Conservation (phyloP, 2,113 vertebrate genomes). For the Centropristis striata region DNA sequence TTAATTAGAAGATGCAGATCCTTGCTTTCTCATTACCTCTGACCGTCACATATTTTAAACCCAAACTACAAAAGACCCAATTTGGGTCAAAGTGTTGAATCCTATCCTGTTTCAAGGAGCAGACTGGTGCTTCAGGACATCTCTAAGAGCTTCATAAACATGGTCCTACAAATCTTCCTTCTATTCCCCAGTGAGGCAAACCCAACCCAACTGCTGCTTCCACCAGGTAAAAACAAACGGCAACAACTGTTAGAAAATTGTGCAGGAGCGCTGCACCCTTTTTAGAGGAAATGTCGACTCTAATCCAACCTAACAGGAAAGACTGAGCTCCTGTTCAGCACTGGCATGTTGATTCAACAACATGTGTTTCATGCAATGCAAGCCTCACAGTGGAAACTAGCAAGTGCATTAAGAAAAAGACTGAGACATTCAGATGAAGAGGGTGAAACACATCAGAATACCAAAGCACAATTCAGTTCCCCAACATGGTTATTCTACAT, state of each 20-base stretch:
- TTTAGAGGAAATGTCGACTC: background rate
- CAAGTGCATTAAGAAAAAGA: slow-evolving; percentile 4
- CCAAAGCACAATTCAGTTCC: background rate
- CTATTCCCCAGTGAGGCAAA: slow-evolving; percentile 6
- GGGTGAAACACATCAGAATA: background rate
- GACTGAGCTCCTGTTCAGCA: background rate
- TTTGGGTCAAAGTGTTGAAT: slow-evolving; percentile 35
- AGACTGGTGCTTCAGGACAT: background rate
- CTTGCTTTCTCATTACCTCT: slow-evolving; percentile 38
- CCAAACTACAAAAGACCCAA: slow-evolving; percentile 30
- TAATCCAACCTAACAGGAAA: background rate
- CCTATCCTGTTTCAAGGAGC: background rate
- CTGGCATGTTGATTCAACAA: slow-evolving; percentile 18
- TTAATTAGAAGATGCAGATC: slow-evolving; percentile 38
- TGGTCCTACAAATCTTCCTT: slow-evolving; percentile 4
- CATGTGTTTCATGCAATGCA: slow-evolving; percentile 4
- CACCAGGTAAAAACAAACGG: slow-evolving; percentile 19
- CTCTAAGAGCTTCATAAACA: slow-evolving; percentile 14
- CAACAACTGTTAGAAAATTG: slow-evolving; percentile 5
- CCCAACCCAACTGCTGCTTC: slow-evolving; percentile 9
- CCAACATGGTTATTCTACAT: background rate
- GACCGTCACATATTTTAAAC: slow-evolving; percentile 16
- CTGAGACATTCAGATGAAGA: background rate
- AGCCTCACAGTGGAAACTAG: slow-evolving; percentile 9
- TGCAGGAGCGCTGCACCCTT: background rate